Percentiles rank a stretch among this genome's conserved stretches.
These are phyloP conservation scores for Carterocephalus palaemon DNA, from an alignment of 2,888 invertebrate genomes.

Conservation along the genomic window DNA sequence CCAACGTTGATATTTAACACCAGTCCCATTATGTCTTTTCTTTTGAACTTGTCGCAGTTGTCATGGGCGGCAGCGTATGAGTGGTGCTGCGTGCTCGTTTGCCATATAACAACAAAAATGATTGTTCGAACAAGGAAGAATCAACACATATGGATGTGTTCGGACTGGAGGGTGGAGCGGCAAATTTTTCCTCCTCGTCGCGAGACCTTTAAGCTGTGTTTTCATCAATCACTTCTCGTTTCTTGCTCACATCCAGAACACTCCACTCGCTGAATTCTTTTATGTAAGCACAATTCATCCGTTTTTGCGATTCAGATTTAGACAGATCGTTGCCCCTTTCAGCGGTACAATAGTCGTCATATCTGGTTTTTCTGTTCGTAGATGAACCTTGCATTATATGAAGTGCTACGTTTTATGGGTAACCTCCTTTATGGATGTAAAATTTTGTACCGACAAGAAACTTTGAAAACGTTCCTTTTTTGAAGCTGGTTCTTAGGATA, in stretches of 20 bases:
- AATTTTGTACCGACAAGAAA: no score
- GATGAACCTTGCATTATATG: conserved; percentile 1
- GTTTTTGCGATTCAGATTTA: conserved; percentile 24
- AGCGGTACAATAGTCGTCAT: conserved; percentile 19
- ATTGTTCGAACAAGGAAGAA: conserved; percentile 1
- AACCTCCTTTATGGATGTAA: background rate
- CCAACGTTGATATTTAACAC: no score
- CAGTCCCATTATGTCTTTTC: no score
- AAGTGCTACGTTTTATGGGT: background rate
- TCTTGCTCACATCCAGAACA: conserved; percentile 25
- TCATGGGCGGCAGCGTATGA: background rate
- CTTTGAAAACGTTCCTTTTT: no score
- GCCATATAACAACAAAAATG: background rate
- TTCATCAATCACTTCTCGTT: conserved; percentile 43
- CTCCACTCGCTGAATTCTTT: conserved; percentile 31
- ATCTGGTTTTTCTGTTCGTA: conserved; percentile 10
- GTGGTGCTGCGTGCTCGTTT: background rate
- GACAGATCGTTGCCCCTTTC: conserved; percentile 24
- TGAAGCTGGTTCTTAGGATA: no score
- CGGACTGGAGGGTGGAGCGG: background rate
- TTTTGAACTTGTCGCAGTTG: no score
- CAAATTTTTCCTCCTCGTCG: conserved; percentile 16
- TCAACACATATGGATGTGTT: conserved; percentile 10
- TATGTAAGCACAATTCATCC: conserved; percentile 38
- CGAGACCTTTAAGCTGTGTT: conserved; percentile 34